These are phyloP conservation scores for Psilopsiagon aymara DNA, from an alignment of 2,113 vertebrate genomes.

Conservation along the genomic window DNA sequence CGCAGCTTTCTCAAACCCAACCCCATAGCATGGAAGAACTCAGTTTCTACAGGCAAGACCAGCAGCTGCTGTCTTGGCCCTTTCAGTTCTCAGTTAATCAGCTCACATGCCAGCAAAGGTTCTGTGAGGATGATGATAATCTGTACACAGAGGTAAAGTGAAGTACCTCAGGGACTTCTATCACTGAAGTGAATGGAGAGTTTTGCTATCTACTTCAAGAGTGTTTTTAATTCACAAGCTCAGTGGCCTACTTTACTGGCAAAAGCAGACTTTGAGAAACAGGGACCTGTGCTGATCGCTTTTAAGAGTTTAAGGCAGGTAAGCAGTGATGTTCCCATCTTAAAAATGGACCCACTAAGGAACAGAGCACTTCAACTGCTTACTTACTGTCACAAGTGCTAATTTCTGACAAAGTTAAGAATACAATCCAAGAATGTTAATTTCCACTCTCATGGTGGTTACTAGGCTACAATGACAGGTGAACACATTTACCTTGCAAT, in stretches of 20 bases:
- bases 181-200: background rate
- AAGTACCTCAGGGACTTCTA: background rate
- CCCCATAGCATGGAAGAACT: background rate
- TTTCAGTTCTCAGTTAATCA: background rate
- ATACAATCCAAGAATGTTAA: background rate
- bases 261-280: background rate
- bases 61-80: background rate
- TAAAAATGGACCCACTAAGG: background rate
- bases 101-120: background rate
- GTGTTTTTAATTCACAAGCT: background rate
- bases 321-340: background rate
- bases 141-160: background rate
- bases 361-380: background rate
- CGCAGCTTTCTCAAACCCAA: background rate
- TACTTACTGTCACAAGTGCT: background rate
- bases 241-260: background rate
- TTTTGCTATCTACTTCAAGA: background rate
- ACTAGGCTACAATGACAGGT: background rate
- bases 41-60: background rate
- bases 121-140: background rate
- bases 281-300: accelerated
- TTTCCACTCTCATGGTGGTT: background rate
- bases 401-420: background rate
- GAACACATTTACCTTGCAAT: slow-evolving; percentile 81
- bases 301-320: background rate